Base-by-base conservation (phyloP, 1,140 invertebrate species). In the Drosophila nigromelanica region DNA sequence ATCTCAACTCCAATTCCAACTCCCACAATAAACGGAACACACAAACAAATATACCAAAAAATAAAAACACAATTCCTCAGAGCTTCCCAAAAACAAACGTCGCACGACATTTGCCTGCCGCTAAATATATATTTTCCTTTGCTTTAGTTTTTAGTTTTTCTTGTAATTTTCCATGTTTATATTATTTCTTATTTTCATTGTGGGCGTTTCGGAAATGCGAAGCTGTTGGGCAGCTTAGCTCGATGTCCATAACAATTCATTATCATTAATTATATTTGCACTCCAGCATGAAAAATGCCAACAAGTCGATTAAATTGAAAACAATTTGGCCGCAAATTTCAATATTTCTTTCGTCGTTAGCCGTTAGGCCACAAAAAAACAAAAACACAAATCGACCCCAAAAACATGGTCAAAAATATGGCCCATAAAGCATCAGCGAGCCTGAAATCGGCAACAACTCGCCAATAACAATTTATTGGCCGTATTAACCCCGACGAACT, bases 231-330 rank as follows among this genome's bases (percentile, higher is more conserved):
- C 67, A 63, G 33, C 62, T 50, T 58, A 52, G 47, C 54, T 35
- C 40, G 54, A 43, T 71, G 60, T 45, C 68, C 83, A 86, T 82
- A 89, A 89, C 81, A 86, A 87, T 87, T 87, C 82, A 87, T 86
- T 86, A 87, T 86, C 83, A 86, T 87, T 87, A 86, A 86, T 87
- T 86, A 87, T 89, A 87, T 78, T 87, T 86, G 82, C 83, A 89
- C 76, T 83, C 76, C 30, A 62, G 60, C 85, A 89, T 87, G 78
- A 83, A 87, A 89, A 87, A 87, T 87, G 78, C 61, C 52, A 61
- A 64, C 75, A 77, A 77, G 73, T 78, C 77, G 81, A 86, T 85
- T 77, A 85, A 85, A 85, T 86, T 85, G 81, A 85, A 85, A 85
- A 83, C 80, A 83, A 83, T 83, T 85, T 83, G 70, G 61, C 33